Conservation (phyloP, 2,797 vertebrate species). For the Urophycis tenuis region DNA sequence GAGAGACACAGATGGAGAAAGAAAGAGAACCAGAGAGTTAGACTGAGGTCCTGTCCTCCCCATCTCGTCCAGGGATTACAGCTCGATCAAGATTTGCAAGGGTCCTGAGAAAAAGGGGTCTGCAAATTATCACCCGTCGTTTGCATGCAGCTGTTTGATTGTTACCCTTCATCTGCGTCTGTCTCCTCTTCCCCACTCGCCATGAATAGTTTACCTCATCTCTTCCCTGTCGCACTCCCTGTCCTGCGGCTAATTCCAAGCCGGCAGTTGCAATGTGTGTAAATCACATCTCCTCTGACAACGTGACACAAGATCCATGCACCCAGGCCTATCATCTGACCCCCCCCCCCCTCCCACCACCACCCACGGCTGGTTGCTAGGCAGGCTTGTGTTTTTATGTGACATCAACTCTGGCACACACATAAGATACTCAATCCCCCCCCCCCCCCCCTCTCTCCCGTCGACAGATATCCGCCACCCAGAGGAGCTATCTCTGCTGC, state of each 20-base stretch:
- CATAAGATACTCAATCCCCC: slow-evolving; percentile 17
- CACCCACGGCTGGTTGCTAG: slow-evolving; percentile 10
- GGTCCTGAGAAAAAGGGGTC: slow-evolving; percentile 54
- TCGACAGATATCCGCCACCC: slow-evolving; percentile 91
- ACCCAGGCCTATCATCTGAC: not conserved
- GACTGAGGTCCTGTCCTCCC: slow-evolving; percentile 36
- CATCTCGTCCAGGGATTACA: slow-evolving; percentile 53
- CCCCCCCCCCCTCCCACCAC: not conserved
- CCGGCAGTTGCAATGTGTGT: slow-evolving; percentile 23
- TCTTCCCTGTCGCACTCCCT: not conserved
- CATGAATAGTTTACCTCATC: not conserved
- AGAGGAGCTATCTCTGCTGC: slow-evolving; percentile 93
- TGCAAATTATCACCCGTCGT: slow-evolving; percentile 45
- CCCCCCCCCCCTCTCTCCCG: not conserved
- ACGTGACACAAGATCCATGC: slow-evolving; percentile 11
- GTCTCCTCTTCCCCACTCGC: slow-evolving; percentile 8
- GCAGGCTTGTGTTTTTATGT: slow-evolving; percentile 27
- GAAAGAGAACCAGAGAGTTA: not conserved
- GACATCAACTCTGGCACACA: slow-evolving; percentile 6
- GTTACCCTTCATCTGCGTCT: slow-evolving; percentile 15
- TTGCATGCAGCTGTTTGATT: slow-evolving; percentile 52
- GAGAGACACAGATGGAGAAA: slow-evolving; percentile 5
- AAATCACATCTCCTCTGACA: slow-evolving; percentile 27
- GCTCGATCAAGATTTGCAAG: slow-evolving; percentile 49
- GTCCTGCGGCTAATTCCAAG: slow-evolving; percentile 16